A percentile compares a stretch with the other conserved stretches of the same genome.
Evolutionary conservation across 2,113 vertebrate species (phyloP).

Genomic region (Pachycephala philippinensis): DNA sequence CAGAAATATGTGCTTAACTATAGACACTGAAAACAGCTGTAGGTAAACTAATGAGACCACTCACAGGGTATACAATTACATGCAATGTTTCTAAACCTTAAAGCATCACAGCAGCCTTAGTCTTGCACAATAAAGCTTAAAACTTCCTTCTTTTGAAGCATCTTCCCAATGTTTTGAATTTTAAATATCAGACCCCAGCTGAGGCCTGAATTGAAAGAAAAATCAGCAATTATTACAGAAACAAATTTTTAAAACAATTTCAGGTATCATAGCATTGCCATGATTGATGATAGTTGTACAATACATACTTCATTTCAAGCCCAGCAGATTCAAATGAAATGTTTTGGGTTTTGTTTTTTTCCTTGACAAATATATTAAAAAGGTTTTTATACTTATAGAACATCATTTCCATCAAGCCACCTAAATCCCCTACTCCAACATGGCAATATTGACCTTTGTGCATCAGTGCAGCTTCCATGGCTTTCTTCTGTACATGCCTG

Average conservation of each 20-base stretch:
- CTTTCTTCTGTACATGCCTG: neutral
- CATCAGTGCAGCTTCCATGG: neutral
- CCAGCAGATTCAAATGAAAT: neutral
- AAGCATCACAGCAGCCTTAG: neutral
- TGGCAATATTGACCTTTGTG: neutral
- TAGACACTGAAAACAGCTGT: neutral
- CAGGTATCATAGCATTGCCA: neutral
- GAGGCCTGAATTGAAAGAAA: neutral
- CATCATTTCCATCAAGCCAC: neutral
- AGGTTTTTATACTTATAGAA: neutral
- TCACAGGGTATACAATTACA: neutral
- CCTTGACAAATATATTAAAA: neutral
- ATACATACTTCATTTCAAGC: neutral
- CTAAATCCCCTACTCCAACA: neutral
- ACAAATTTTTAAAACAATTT: neutral
- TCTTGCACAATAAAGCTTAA: neutral
- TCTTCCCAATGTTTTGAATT: neutral
- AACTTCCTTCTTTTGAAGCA: neutral
- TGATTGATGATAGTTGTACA: neutral
- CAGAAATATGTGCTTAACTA: neutral
- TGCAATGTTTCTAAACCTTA: neutral
- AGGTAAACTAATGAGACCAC: slow-evolving; percentile 3
- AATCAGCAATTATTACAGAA: neutral
- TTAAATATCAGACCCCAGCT: neutral
- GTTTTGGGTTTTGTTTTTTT: neutral